phyloP scores from a whole-genome alignment of 2,113 vertebrate species.

The Lophotis ruficrista region DNA sequence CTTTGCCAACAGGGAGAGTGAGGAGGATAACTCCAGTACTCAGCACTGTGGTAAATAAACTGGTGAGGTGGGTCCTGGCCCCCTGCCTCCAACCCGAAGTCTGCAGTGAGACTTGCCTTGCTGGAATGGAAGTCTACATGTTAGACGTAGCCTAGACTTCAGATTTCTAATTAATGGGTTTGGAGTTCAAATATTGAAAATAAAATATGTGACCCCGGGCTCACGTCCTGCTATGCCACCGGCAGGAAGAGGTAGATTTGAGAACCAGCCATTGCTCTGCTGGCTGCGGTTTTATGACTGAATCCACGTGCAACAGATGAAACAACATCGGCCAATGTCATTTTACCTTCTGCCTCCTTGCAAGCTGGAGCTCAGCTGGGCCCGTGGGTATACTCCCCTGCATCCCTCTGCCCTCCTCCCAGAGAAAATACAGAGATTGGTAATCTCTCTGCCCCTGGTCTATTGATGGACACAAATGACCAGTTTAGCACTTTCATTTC shows the following conservation, averaged over 20 bases:
- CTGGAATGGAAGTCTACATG: background rate
- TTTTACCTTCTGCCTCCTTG: background rate
- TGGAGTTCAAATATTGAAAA: background rate
- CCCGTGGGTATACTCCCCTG: background rate
- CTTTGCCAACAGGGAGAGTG: background rate
- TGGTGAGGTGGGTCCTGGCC: background rate
- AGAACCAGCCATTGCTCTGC: background rate
- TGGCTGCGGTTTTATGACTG: background rate
- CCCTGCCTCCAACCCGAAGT: background rate
- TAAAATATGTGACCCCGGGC: background rate
- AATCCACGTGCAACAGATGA: background rate
- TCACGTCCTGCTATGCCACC: background rate
- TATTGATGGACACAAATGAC: background rate
- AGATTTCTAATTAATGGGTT: background rate
- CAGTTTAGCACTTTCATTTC: conserved; percentile 36
- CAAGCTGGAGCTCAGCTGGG: background rate
- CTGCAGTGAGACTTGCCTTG: background rate
- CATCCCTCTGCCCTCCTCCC: background rate
- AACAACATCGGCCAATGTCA: background rate
- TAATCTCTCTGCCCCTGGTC: background rate
- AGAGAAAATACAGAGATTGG: background rate
- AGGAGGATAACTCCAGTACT: background rate
- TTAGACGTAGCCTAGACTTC: background rate
- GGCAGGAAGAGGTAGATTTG: background rate
- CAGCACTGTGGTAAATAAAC: background rate